Evolutionary conservation across 92 coral and sea anemone genomes (phyloP), one percentile per base, ranked within the genome.

Genomic region (Micromussa lordhowensis): DNA sequence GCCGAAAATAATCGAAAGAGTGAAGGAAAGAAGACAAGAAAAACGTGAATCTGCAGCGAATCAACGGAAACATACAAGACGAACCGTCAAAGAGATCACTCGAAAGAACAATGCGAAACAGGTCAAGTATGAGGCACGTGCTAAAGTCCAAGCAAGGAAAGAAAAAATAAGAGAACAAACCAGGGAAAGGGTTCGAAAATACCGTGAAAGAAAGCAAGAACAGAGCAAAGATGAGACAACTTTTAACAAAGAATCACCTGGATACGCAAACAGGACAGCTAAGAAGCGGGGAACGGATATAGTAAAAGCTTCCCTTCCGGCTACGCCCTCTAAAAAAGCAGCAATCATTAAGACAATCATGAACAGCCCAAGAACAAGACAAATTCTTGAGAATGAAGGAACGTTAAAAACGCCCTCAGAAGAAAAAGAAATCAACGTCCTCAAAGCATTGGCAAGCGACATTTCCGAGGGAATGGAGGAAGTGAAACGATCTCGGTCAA

Each of bases 381-480:
- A 79, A 72, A 29, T 80, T 57, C 49, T 80, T 18, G 80, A 79
- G 36, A 18, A 66, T 31, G 30, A 66, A 31, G 90, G 90, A 24
- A 15, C 51, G 79, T 31, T 68, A 1, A 87, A 77, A 87, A 86
- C 80, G 8, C 86, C 82, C 18, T 85, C 72, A 66, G 93, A 92
- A 59, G 82, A 40, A 75, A 87, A 87, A 68, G 93, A 89, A 73
- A 82, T 58, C 26, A 75, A 64, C 22, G 91, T 86, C 5, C 91
- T 90, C 13, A 55, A 74, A 69, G 95, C 93, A 34, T 89, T 90
- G 15, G 92, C 95, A 68, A 81, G 86, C 66, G 88, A 90, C 61
- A 93, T 93, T 66, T 86, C 93, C 9, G 93, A 92, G 68, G 92
- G 92, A 15, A 21, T 89, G 32, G 75, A 85, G 18, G 80, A 89